These are phyloP conservation scores for Dicyrtoma fusca DNA, from an alignment of 2,888 invertebrate species.

Conservation along the genomic window DNA sequence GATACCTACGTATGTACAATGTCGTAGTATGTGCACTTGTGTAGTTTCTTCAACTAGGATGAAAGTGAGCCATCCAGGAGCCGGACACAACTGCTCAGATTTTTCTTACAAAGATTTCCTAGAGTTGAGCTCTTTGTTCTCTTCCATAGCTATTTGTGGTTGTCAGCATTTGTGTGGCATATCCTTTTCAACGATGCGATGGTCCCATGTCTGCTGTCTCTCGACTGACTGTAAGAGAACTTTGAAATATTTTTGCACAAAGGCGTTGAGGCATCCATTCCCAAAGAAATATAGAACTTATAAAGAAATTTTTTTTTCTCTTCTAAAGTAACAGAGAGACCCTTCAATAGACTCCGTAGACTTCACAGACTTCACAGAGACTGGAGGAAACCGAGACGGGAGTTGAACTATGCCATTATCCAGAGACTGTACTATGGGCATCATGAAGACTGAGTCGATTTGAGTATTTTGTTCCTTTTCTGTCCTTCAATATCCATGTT, in stretches of 20 bases:
- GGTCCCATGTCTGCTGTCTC: background rate
- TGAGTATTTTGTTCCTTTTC: constrained; percentile 1
- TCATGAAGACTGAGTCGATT: constrained; percentile 12
- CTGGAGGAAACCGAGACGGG: no score
- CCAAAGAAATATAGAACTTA: background rate
- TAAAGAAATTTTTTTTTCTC: background rate
- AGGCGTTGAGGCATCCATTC: constrained; percentile 3
- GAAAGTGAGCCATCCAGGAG: background rate
- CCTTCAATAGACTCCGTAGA: no score
- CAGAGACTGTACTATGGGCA: background rate
- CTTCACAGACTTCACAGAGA: no score
- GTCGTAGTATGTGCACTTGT: no score
- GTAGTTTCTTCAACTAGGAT: no score
- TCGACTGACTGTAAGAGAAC: no score
- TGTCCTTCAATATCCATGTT: constrained; percentile 22
- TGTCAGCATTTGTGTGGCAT: constrained; percentile 29
- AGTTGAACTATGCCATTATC: no score
- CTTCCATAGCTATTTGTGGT: background rate
- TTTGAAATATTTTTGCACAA: constrained; percentile 9
- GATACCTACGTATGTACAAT: no score
- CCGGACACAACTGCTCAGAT: background rate
- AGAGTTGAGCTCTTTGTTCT: no score
- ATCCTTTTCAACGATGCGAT: constrained; percentile 12
- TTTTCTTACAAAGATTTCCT: no score
- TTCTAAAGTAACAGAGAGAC: no score